A percentile compares a stretch with the other conserved stretches of the same genome.
Conservation (phyloP, 2,797 vertebrate genomes). For the Petrocephalus schoutedeni region DNA sequence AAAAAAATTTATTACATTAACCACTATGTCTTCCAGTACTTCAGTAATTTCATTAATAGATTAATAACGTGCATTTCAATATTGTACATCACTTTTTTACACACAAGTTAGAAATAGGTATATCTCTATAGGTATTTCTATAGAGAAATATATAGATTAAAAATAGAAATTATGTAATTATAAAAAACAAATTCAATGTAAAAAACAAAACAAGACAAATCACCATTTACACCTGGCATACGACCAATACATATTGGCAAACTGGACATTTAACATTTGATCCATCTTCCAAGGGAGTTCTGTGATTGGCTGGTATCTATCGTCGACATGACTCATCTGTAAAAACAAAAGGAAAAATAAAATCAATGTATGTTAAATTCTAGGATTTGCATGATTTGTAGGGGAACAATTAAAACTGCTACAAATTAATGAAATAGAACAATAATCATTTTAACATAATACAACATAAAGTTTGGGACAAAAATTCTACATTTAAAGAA, state of each 20-base stretch:
- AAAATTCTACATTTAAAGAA: not conserved
- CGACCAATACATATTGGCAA: not conserved
- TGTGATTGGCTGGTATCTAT: constrained; percentile 53
- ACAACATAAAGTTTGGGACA: not conserved
- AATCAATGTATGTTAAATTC: not conserved
- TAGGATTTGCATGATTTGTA: not conserved
- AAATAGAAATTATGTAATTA: not conserved
- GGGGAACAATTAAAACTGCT: not conserved
- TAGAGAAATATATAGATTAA: not conserved
- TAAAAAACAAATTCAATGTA: not conserved
- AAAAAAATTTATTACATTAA: not conserved
- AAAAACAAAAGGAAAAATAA: constrained; percentile 33
- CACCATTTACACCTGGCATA: not conserved
- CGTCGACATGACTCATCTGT: constrained; percentile 74
- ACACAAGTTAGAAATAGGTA: not conserved
- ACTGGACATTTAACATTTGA: constrained; percentile 10
- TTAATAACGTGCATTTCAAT: not conserved
- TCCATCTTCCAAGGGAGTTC: constrained; percentile 34
- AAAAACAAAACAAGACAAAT: not conserved
- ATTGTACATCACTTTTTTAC: not conserved
- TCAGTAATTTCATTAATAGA: not conserved
- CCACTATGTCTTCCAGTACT: not conserved
- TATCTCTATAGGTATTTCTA: not conserved
- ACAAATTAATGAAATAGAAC: not conserved
- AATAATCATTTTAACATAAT: not conserved